Base-by-base conservation (phyloP, 2,888 invertebrate species). In the Sphaerophoria rueppellii region DNA sequence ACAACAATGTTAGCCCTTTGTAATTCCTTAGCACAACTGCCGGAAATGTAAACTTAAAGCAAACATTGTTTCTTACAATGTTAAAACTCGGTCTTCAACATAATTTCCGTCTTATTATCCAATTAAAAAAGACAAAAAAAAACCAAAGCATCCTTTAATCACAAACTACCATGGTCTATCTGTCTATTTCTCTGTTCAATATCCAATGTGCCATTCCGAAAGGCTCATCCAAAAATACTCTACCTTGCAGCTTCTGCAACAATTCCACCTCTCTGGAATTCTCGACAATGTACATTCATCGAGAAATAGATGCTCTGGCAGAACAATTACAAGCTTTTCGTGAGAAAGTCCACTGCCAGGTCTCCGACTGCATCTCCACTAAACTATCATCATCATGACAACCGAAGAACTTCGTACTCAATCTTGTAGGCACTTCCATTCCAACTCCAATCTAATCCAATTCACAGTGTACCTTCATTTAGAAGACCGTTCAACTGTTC, bases 321-420 rank as follows among this genome's bases (percentile, higher is more conserved):
- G 60, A 67, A 60, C 54, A 61, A 57, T 34, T 54, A 70, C 69
- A 81, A 58, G 14, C 14, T 54, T 48, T 63, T 69, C 75, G 75
- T 83, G 83, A 80, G 83, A 83, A 83, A 83, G 83, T 80, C 75
- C 32, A 60, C 43, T 9, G 37, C 34, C n/a, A 35, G 32, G 7
- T 46, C 58, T 16, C 46, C 24, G 24, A 24, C 24, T 24, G 1
- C 24, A 24, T 1, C 24, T 2, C 24, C 24, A 24, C 24, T 24
- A n/a, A n/a, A 24, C 24, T 24, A 24, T 24, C 24, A 24, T 24
- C 24, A 24, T 24, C 35, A 52, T 40, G 6, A 40, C 43, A 43
- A 43, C 6, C 60, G 6, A 63, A 69, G 69, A 75, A 58, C 69
- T 67, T 40, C 0, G 12, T 40, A 37, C 40, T 54, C 12, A 16